Conservation (phyloP, 2,797 vertebrate species). For the Chiropotes sagulatus region DNA sequence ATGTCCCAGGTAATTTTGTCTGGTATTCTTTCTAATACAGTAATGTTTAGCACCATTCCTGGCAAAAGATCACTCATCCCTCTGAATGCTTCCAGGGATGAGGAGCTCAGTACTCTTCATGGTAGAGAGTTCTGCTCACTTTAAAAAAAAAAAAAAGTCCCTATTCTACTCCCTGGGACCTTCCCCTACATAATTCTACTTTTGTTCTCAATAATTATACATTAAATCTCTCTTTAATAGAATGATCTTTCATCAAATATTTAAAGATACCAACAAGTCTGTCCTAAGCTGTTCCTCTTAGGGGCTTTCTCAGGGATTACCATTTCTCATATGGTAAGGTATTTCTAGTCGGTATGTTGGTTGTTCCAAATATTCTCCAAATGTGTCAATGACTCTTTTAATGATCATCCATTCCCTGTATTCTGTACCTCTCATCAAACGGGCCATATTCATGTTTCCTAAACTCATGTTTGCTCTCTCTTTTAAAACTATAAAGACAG, state of each 20-base stretch:
- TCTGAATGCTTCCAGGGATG: background rate
- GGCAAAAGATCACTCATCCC: background rate
- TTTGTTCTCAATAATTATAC: background rate
- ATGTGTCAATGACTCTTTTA: background rate
- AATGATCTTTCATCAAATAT: background rate
- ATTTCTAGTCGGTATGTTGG: background rate
- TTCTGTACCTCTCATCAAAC: background rate
- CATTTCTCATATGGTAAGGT: background rate
- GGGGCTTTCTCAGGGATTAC: background rate
- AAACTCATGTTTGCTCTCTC: background rate
- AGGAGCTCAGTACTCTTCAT: background rate
- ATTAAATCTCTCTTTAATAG: background rate
- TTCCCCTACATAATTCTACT: background rate
- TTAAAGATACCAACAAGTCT: background rate
- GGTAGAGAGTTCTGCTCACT: background rate
- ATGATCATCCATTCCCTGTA: background rate
- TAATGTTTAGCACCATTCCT: background rate
- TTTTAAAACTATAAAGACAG: background rate
- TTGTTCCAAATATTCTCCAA: background rate
- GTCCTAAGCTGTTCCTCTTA: background rate
- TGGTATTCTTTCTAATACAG: background rate
- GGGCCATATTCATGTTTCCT: background rate
- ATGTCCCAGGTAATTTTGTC: background rate
- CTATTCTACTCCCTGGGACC: background rate
- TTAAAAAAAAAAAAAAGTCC: background rate